Evolutionary conservation across 2,888 invertebrate species (phyloP).

Genomic region (Conchocele bisecta): DNA sequence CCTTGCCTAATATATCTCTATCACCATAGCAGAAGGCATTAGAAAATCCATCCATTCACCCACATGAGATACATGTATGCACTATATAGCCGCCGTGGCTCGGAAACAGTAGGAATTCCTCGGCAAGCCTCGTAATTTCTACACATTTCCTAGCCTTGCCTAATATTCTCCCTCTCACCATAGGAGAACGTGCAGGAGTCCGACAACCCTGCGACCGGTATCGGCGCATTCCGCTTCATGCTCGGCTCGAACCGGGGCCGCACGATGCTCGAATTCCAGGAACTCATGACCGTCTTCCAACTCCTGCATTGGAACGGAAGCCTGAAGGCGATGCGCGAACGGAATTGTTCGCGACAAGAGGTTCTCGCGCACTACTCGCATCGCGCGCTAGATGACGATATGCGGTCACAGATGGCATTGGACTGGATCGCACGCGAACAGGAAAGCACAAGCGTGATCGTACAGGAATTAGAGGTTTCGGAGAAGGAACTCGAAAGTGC

Average conservation of each 20-base stretch:
- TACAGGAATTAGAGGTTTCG: slow-evolving; percentile 91
- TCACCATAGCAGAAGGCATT: too few relatives aligned
- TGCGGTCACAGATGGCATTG: slow-evolving; percentile 95
- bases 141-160: too few relatives aligned
- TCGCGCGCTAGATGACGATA: slow-evolving; percentile 95
- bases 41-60: too few relatives aligned
- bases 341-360: slow-evolving; percentile 96
- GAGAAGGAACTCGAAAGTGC: slow-evolving; percentile 94
- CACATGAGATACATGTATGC: too few relatives aligned
- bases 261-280: slow-evolving; percentile 98
- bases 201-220: slow-evolving; percentile 90
- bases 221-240: slow-evolving; percentile 88
- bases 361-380: slow-evolving; percentile 95
- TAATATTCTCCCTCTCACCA: not conserved
- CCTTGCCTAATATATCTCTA: too few relatives aligned
- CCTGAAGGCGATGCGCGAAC: slow-evolving; percentile 95
- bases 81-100: too few relatives aligned
- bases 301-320: slow-evolving; percentile 98
- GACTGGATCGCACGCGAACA: slow-evolving; percentile 94
- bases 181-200: slow-evolving; percentile 81
- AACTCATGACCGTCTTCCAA: slow-evolving; percentile 98
- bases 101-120: too few relatives aligned
- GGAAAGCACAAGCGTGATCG: slow-evolving; percentile 88
- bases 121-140: too few relatives aligned
- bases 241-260: slow-evolving; percentile 87